A percentile compares a stretch with the other conserved stretches of the same genome.
Evolutionary conservation across 2,888 invertebrate genomes (phyloP).

Genomic region (Volucella inflata): DNA sequence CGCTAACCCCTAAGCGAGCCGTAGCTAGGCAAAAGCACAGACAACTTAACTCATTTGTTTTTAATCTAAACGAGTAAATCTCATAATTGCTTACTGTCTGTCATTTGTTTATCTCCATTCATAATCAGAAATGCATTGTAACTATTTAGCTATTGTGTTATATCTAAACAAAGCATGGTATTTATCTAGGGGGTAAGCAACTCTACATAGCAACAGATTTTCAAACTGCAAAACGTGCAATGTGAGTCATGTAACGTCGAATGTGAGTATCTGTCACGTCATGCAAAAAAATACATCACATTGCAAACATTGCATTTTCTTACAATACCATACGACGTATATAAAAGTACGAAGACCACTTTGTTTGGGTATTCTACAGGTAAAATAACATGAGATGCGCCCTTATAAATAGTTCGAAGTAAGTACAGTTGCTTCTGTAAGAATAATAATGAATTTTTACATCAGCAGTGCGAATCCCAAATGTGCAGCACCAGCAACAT

Average conservation of each 20-base stretch:
- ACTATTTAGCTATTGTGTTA: no score
- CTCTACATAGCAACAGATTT: background rate
- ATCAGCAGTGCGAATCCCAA: background rate
- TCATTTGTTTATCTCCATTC: no score
- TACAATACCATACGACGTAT: background rate
- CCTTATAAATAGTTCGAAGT: background rate
- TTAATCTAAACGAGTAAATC: no score
- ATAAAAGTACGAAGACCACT: background rate
- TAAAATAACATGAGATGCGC: constrained; percentile 11
- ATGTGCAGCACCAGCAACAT: background rate
- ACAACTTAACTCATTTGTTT: no score
- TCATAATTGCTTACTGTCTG: no score
- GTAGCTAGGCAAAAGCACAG: no score
- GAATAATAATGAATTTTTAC: background rate
- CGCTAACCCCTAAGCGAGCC: no score
- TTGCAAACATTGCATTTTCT: background rate
- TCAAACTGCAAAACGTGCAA: background rate
- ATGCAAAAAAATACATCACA: background rate
- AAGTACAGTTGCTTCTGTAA: constrained; percentile 9
- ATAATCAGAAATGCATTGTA: no score
- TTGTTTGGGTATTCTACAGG: constrained; percentile 13
- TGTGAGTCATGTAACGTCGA: background rate
- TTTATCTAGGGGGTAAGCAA: constrained; percentile 1
- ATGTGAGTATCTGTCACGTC: background rate
- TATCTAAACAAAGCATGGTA: background rate